Percentiles rank a stretch among this genome's conserved stretches.
Evolutionary conservation across 92 coral and sea anemone genomes (phyloP).

Genomic region (Porites cylindrica): DNA sequence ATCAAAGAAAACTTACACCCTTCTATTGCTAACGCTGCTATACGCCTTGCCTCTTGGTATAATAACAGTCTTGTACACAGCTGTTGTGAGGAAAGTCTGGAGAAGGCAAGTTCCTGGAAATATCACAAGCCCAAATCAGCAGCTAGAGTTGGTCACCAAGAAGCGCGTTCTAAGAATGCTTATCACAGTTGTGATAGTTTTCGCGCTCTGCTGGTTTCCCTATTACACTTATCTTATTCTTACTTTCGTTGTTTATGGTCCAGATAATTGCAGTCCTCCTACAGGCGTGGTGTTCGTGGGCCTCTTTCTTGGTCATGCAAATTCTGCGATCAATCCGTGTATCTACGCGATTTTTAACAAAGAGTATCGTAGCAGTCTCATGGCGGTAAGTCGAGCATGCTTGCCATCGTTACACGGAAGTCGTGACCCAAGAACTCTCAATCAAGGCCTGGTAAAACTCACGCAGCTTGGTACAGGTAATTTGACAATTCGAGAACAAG

Average conservation of each 20-base stretch:
- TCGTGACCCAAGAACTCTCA: conserved; percentile 3
- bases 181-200: conserved; percentile 73
- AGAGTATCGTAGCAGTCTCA: conserved; percentile 71
- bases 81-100: conserved; percentile 91
- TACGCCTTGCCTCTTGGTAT: conserved; percentile 77
- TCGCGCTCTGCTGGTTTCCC: conserved; percentile 83
- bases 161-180: conserved; percentile 86
- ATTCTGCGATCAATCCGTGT: conserved; percentile 87
- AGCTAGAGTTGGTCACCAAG: conserved; percentile 73
- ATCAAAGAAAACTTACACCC: conserved; percentile 75
- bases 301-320: conserved; percentile 76
- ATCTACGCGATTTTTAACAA: conserved; percentile 80
- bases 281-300: conserved; percentile 57
- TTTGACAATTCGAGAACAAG: conserved; percentile 19
- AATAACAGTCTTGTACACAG: conserved; percentile 80
- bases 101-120: conserved; percentile 92
- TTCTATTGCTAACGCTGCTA: conserved; percentile 69
- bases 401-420: neutral
- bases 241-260: conserved; percentile 37
- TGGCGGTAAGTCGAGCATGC: conserved; percentile 6
- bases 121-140: conserved; percentile 77
- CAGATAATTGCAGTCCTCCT: conserved; percentile 39
- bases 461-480: conserved; percentile 8
- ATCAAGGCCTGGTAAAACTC: conserved; percentile 12
- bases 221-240: conserved; percentile 65